phyloP scores from a whole-genome alignment of 2,888 invertebrate genomes.

The Pandemis cinnamomeana region DNA sequence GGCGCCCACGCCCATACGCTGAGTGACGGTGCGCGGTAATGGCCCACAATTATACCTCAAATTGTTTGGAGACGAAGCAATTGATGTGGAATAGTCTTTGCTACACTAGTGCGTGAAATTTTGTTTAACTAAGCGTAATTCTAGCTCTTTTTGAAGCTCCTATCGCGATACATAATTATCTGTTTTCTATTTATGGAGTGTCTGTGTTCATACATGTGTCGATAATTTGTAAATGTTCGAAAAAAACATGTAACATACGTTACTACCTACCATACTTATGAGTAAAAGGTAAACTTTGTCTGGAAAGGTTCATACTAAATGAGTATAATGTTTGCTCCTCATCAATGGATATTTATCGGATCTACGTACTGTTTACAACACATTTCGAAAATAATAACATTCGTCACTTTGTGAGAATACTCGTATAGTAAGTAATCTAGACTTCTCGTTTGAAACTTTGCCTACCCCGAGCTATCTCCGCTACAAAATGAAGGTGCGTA shows the following conservation, averaged over 20 bases:
- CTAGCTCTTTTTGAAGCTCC: background rate
- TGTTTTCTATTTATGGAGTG: too few relatives aligned
- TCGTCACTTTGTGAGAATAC: too few relatives aligned
- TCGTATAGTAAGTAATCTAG: background rate
- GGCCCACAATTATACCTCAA: slow-evolving; percentile 27
- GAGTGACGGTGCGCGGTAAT: slow-evolving; percentile 33
- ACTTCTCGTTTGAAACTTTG: background rate
- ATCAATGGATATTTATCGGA: too few relatives aligned
- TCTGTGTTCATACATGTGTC: too few relatives aligned
- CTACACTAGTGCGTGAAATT: background rate
- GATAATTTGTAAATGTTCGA: too few relatives aligned
- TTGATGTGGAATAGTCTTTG: background rate
- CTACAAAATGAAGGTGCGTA: background rate
- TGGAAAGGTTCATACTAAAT: too few relatives aligned
- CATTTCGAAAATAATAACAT: too few relatives aligned
- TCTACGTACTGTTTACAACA: too few relatives aligned
- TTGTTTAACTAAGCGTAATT: slow-evolving; percentile 8
- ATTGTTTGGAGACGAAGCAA: slow-evolving; percentile 28
- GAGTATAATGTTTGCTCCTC: too few relatives aligned
- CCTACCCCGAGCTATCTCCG: background rate
- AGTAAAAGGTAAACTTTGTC: too few relatives aligned
- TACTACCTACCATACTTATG: too few relatives aligned
- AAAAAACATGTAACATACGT: too few relatives aligned
- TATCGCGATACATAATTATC: background rate
- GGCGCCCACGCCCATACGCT: slow-evolving; percentile 13